Conservation (phyloP, 2,888 invertebrate genomes). For the Tinea trinotella region DNA sequence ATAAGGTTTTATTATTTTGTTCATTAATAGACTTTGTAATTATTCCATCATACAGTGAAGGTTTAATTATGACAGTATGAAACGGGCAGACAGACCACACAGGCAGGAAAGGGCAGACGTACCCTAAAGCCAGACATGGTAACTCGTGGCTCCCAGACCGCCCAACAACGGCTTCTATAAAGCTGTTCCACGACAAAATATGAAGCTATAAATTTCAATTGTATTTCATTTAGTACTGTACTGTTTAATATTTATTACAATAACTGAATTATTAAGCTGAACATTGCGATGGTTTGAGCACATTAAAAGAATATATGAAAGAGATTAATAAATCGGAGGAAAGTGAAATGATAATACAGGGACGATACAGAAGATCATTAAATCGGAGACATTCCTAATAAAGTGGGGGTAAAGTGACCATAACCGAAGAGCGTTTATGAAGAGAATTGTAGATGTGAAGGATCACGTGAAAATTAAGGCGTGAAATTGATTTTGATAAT, state of each 20-base stretch:
- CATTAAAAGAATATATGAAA: too few relatives aligned
- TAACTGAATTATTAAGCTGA: too few relatives aligned
- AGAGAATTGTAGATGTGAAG: too few relatives aligned
- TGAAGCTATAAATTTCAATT: background rate
- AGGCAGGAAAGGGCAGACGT: constrained; percentile 9
- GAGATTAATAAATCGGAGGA: too few relatives aligned
- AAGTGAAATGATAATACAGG: too few relatives aligned
- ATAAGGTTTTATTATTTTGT: background rate
- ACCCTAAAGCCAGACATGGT: constrained; percentile 15
- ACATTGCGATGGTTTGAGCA: too few relatives aligned
- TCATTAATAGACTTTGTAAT: background rate
- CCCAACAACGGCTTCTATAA: constrained; percentile 7
- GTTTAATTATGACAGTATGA: constrained; percentile 5
- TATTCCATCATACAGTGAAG: constrained; percentile 1
- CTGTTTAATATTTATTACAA: background rate
- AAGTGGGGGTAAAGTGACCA: too few relatives aligned
- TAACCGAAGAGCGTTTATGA: too few relatives aligned
- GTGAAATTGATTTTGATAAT: too few relatives aligned
- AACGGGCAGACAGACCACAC: constrained; percentile 11
- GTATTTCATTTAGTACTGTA: background rate
- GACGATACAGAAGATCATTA: too few relatives aligned
- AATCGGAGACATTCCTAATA: too few relatives aligned
- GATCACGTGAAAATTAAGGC: too few relatives aligned
- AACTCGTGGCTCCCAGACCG: constrained; percentile 13
- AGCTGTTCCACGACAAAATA: constrained; percentile 5